Conservation (phyloP, 2,797 vertebrate genomes). For the Lagocephalus sceleratus region DNA sequence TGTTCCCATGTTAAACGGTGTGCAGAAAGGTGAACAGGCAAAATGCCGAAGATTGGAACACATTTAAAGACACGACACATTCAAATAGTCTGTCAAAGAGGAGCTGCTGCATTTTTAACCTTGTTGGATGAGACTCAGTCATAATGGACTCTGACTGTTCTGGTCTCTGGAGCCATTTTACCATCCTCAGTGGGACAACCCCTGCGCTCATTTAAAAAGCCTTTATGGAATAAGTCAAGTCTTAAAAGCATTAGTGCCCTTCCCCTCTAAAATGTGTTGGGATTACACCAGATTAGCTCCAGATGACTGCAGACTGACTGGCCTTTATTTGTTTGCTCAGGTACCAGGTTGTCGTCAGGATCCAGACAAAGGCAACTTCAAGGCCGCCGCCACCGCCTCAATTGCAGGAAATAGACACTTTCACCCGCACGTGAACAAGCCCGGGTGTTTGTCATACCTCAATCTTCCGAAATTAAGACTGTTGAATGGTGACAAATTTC, state of each 20-base stretch:
- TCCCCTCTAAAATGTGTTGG: background rate
- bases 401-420: constrained; percentile 67
- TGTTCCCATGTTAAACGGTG: background rate
- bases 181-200: too few relatives aligned
- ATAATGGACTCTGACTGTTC: too few relatives aligned
- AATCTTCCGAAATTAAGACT: background rate
- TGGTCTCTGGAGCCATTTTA: too few relatives aligned
- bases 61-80: background rate
- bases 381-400: constrained; percentile 51
- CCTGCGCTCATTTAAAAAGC: background rate
- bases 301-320: constrained; percentile 2
- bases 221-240: background rate
- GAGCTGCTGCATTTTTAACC: background rate
- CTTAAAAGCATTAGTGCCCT: background rate
- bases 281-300: background rate
- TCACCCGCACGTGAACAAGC: background rate
- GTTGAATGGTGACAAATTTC: too few relatives aligned
- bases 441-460: constrained; percentile 15
- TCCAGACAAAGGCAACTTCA: constrained; percentile 60
- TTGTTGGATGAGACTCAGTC: background rate
- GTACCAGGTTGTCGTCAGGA: constrained; percentile 54
- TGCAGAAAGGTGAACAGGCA: background rate
- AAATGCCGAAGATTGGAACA: background rate
- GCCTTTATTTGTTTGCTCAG: constrained; percentile 42
- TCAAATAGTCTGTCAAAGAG: background rate